Evolutionary conservation across 2,888 invertebrate species (phyloP), one percentile per base, ranked within the genome.

Genomic region (Hipparchia semele): DNA sequence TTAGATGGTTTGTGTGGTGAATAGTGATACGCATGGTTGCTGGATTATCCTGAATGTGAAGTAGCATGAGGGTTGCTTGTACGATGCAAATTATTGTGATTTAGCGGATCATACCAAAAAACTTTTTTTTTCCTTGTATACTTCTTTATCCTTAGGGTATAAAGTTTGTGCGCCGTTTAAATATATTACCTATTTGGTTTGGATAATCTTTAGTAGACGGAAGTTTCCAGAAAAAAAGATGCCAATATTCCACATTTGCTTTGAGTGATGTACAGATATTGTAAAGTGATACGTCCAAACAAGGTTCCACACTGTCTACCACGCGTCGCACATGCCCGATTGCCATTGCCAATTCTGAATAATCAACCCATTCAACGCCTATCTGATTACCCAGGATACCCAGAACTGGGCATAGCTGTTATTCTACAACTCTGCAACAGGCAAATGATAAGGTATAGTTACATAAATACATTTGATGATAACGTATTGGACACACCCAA

Each of bases 251-350:
- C 39, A 53, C 33, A 65, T 53, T 65, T 51, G 33, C 49, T 53
- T 6, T 10, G 13, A 46, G 13, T 33, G 10, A 9, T 7, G 2
- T 49, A 62, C 68, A 59, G 33, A 45, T 49, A 58, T 9, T n/a
- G 72, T 64, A 59, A 72, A 10, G 60, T 49, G 72, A 72, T 62
- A 72, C 61, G 39, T 64, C n/a, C 59, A 12, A 51, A 72, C 72
- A 72, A 68, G 72, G 72, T 58, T 64, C 72, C 68, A 51, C 51
- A 58, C 68, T 72, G 72, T 72, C 72, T 72, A 62, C 65, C 53
- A 13, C 8, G 39, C 58, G 56, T 51, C 54, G 58, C 64, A 68
- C 62, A 53, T 62, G 39, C 51, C 58, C 64, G 64, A 39, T 23
- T 46, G 46, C 6, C n/a, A 49, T 59, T 23, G 53, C 58, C 56